These are phyloP conservation scores for Capromys pilorides DNA, from an alignment of 2,797 vertebrate genomes.

Conservation along the genomic window DNA sequence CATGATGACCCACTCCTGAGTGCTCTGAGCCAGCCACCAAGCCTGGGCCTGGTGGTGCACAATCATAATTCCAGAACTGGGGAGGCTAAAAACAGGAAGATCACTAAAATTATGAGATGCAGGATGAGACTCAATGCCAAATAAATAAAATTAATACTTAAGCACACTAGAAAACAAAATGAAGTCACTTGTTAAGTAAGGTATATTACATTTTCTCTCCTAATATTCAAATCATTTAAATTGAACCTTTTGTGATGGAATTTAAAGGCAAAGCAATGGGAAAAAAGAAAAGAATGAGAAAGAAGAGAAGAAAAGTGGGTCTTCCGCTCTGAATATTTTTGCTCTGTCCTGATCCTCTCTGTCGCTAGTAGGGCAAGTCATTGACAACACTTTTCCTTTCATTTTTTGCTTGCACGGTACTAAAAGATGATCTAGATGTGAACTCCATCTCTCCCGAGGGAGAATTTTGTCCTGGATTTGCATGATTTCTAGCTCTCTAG, in stretches of 20 bases:
- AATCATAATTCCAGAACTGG: no score
- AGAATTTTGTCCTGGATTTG: fast-evolving
- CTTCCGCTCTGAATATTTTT: fast-evolving
- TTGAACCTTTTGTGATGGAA: background rate
- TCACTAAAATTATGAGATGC: no score
- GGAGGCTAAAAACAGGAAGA: no score
- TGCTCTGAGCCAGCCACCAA: no score
- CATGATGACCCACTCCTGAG: no score
- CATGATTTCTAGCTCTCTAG: background rate
- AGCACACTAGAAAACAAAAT: background rate
- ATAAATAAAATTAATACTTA: background rate
- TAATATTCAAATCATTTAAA: background rate
- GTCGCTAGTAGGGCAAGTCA: no score
- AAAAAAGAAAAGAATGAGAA: background rate
- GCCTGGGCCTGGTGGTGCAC: no score
- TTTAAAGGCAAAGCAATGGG: fast-evolving
- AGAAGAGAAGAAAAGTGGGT: no score
- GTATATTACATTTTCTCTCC: background rate
- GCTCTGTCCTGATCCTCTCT: background rate
- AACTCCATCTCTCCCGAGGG: background rate
- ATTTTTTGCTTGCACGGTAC: background rate
- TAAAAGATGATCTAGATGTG: background rate
- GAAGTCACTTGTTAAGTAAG: background rate
- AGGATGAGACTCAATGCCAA: no score
- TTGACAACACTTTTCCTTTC: background rate